Evolutionary conservation across 2,888 invertebrate genomes (phyloP), one percentile per base, ranked within the genome.

Genomic region (Galeruca laticollis): DNA sequence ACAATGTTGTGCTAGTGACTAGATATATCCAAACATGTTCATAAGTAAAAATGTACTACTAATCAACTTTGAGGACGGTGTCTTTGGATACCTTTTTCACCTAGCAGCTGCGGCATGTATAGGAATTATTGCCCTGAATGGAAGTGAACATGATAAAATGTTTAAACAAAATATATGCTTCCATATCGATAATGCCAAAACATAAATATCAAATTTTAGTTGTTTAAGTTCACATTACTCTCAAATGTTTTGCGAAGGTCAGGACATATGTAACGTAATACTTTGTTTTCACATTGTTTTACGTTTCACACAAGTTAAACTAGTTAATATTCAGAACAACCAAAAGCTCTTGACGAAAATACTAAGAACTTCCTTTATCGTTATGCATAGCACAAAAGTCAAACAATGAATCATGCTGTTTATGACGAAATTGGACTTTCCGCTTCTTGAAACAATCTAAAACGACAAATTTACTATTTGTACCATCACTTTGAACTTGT

Each of bases 271-370:
- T 47, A 18, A 47, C 15, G 2, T 2, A 18, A 47, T 18, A 18
- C 47, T 18, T 18, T 8, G 15, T 47, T 63, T 63, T 63, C 15
- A 63, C 54, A 52, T 21, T 56, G 54, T 43, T 40, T 63, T n/a
- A 63, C n/a, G n/a, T 40, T 63, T 63, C 43, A 54, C 40, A 40
- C 63, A 63, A 63, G 54, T 49, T 18, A 26, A 35, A 18, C 43
- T 63, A 21, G 31, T 63, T 63, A 56, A 40, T 54, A 63, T 63
- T 37, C 54, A 63, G 15, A 52, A 54, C 52, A 26, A 54, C 21
- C 26, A 54, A 40, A 33, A 40, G 54, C 52, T 54, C 37, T 54
- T 54, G 21, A 56, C 37, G 40, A 54, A 63, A 63, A 63, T 63
- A 56, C 26, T 20, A 35, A 52, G 21, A n/a, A 52, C 13, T 35